A percentile compares a stretch with the other conserved stretches of the same genome.
These are phyloP conservation scores for Drosophila neocordata DNA, from an alignment of 1,140 invertebrate species.

Conservation along the genomic window DNA sequence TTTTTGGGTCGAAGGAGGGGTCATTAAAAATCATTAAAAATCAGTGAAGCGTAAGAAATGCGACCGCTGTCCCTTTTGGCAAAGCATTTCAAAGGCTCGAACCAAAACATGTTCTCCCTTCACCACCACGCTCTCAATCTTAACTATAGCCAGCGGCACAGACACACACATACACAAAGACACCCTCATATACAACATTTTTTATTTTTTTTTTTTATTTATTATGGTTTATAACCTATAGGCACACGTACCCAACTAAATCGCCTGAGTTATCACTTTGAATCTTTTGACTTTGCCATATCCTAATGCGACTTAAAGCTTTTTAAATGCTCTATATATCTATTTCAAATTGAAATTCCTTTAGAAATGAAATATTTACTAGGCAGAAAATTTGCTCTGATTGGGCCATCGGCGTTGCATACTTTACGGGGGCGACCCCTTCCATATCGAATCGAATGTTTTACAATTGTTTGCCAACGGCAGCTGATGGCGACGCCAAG, in stretches of 20 bases:
- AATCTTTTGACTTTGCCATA: slow-evolving; percentile 7
- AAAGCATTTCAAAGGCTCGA: slow-evolving; percentile 38
- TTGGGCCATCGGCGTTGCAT: neutral
- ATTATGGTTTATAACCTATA: slow-evolving; percentile 50
- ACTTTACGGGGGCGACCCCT: neutral
- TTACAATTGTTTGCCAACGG: slow-evolving; percentile 24
- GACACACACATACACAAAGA: slow-evolving; percentile 12
- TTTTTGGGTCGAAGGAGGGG: neutral
- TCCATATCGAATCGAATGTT: neutral
- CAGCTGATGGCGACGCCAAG: neutral
- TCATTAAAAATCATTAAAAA: slow-evolving; percentile 75
- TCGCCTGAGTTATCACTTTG: slow-evolving; percentile 6
- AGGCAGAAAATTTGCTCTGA: neutral
- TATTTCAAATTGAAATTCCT: slow-evolving; percentile 11
- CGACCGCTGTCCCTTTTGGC: slow-evolving; percentile 59
- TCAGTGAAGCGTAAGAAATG: slow-evolving; percentile 60
- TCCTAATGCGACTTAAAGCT: slow-evolving; percentile 5
- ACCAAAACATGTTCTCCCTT: slow-evolving; percentile 4
- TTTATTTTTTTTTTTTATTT: slow-evolving; percentile 20
- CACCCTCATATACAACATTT: slow-evolving; percentile 1
- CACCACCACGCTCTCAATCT: slow-evolving; percentile 23
- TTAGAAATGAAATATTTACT: neutral
- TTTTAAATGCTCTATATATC: neutral
- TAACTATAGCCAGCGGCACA: slow-evolving; percentile 15
- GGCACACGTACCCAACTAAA: slow-evolving; percentile 41